A percentile compares a stretch with the other conserved stretches of the same genome.
These are phyloP conservation scores for Spodoptera frugiperda DNA, from an alignment of 1,140 invertebrate genomes.

Conservation along the genomic window DNA sequence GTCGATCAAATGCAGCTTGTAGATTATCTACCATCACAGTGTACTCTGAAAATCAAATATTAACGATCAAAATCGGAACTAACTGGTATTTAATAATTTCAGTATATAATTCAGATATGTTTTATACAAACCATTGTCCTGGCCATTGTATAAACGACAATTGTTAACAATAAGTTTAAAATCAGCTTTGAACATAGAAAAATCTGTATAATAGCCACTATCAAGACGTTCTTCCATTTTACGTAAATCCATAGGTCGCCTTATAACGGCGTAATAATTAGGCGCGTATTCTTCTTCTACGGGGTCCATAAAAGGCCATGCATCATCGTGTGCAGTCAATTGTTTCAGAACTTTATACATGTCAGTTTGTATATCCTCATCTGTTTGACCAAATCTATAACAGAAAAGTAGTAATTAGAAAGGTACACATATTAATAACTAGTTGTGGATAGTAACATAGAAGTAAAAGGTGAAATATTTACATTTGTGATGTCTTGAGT, in stretches of 20 bases:
- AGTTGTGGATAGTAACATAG: background rate
- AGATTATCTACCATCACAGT: slow-evolving; percentile 95
- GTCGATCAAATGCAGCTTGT: slow-evolving; percentile 91
- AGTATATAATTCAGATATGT: background rate
- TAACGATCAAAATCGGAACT: background rate
- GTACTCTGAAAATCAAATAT: slow-evolving; percentile 89
- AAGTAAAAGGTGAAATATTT: slow-evolving; percentile 66
- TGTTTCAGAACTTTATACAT: slow-evolving; percentile 96
- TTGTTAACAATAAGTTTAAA: slow-evolving; percentile 97
- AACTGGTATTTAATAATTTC: background rate
- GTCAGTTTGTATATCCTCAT: slow-evolving; percentile 94
- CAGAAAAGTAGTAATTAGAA: slow-evolving; percentile 37
- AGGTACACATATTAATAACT: background rate
- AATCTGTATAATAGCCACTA: slow-evolving; percentile 91
- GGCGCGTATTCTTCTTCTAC: slow-evolving; percentile 97
- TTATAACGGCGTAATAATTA: slow-evolving; percentile 92
- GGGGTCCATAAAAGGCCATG: slow-evolving; percentile 96
- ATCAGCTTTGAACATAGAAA: slow-evolving; percentile 93
- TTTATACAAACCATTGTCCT: slow-evolving; percentile 91
- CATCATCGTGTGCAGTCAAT: slow-evolving; percentile 94
- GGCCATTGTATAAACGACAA: slow-evolving; percentile 96
- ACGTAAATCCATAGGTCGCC: slow-evolving; percentile 94
- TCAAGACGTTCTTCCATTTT: slow-evolving; percentile 96
- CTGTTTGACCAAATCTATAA: slow-evolving; percentile 90
- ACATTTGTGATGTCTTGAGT: slow-evolving; percentile 89